Evolutionary conservation across 2,113 vertebrate genomes (phyloP), one percentile per base, ranked within the genome.

Genomic region (Corythoichthys haematopterus): DNA sequence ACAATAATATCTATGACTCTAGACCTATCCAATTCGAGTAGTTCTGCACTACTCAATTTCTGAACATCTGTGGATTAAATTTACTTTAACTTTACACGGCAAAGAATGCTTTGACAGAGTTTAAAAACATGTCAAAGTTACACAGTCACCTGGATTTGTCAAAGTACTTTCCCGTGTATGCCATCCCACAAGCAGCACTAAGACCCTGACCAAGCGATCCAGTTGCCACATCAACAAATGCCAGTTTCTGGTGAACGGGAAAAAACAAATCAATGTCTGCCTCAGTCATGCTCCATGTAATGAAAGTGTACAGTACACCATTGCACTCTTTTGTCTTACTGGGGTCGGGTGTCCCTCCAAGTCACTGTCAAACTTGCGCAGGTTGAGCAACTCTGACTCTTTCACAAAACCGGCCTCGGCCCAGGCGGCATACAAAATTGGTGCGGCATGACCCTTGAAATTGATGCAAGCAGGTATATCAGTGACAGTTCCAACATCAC

Each of bases 141-240:
- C 3, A 16, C 9, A 55, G 62, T 47, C 78, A 93, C 92, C 92
- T 94, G 53, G 94, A 91, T 71, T 91, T 92, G 84, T 95, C 94
- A 65, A 96, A 94, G 76, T 94, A 47, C 80, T 94, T 96, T 60
- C 94, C 94, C 6, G 92, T 94, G 73, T 96, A 97, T 7, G 94
- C 94, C 93, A 95, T 95, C 1, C 94, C 94, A 11, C 94, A 96
- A 0, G 94, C 88, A 7, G 93, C 93, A 0, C 93, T 92, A 0
- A 96, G 81, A 4, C 94, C 94, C 66, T 95, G 94, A 7, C 94
- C 94, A 0, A 94, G 76, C 9, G 93, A 95, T 33, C 93, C 93
- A 0, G 92, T 93, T 3, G 93, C 91, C 56, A 94, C 91, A 4
- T 95, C 94, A 67, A 94, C 89, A 88, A 95, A 94, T 0, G 84